Evolutionary conservation across 1,140 invertebrate genomes (phyloP).

Genomic region (Ladona fulva): DNA sequence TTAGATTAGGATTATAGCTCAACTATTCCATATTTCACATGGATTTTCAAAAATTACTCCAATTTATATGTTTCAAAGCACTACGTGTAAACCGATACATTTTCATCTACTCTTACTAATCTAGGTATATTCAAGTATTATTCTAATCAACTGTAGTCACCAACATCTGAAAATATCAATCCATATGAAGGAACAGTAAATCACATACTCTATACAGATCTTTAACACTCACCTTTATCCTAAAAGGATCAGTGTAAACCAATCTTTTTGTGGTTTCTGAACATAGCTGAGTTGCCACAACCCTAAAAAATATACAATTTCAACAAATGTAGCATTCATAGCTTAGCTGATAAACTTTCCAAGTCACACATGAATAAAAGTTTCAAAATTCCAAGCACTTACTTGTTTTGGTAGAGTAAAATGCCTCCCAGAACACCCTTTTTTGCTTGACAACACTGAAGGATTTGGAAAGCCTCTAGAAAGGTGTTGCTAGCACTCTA

Average conservation of each 20-base stretch:
- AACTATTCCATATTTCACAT: no score
- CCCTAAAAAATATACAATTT: conserved; percentile 44
- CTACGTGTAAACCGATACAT: no score
- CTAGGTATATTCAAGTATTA: no score
- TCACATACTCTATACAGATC: conserved; percentile 13
- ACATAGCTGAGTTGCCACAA: conserved; percentile 66
- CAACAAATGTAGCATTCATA: no score
- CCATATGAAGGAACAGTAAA: conserved; percentile 6
- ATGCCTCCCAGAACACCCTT: conserved; percentile 64
- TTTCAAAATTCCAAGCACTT: conserved; percentile 26
- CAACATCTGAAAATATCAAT: no score
- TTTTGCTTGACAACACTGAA: conserved; percentile 64
- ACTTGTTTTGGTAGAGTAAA: conserved; percentile 76
- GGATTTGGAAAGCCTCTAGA: conserved; percentile 67
- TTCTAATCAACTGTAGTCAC: no score
- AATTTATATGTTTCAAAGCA: no score
- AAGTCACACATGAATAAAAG: neutral
- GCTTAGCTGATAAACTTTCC: no score
- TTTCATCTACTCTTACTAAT: no score
- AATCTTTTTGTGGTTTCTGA: conserved; percentile 63
- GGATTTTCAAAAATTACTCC: no score
- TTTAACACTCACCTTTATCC: conserved; percentile 50
- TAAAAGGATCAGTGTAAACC: conserved; percentile 67
- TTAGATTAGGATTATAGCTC: no score
- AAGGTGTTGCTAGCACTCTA: conserved; percentile 72